Conservation (phyloP, 2,797 vertebrate species). For the Cuniculus paca region DNA sequence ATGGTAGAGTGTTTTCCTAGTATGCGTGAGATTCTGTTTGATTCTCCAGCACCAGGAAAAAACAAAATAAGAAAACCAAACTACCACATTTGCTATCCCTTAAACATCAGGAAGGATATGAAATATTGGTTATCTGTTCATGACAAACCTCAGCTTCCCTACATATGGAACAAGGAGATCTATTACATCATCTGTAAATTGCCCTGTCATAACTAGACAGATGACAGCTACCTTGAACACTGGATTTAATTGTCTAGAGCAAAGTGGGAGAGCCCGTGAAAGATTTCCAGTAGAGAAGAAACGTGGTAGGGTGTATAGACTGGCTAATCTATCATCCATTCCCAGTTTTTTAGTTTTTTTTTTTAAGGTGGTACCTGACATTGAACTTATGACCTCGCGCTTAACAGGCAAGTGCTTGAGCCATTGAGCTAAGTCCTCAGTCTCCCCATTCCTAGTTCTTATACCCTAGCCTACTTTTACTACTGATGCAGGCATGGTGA, state of each 20-base stretch:
- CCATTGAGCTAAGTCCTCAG: too few relatives aligned
- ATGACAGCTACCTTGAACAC: background rate
- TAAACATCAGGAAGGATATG: background rate
- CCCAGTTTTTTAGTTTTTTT: too few relatives aligned
- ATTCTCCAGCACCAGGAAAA: too few relatives aligned
- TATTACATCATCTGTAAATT: conserved; percentile 1
- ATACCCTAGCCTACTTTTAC: background rate
- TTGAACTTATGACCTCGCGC: too few relatives aligned
- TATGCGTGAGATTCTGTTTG: too few relatives aligned
- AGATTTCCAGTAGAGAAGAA: background rate
- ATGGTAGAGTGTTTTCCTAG: too few relatives aligned
- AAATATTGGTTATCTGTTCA: background rate
- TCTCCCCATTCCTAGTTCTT: background rate
- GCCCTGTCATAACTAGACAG: background rate
- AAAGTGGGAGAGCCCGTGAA: background rate
- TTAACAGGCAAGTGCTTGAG: too few relatives aligned
- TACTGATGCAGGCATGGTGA: background rate
- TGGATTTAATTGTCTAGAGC: background rate
- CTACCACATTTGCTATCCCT: background rate
- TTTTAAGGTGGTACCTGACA: too few relatives aligned
- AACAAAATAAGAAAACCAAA: too few relatives aligned
- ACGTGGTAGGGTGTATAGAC: background rate
- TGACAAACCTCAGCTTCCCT: background rate
- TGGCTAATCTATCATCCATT: background rate
- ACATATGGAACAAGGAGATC: background rate